Evolutionary conservation across 2,113 vertebrate genomes (phyloP).

Genomic region (Panthera uncia): DNA sequence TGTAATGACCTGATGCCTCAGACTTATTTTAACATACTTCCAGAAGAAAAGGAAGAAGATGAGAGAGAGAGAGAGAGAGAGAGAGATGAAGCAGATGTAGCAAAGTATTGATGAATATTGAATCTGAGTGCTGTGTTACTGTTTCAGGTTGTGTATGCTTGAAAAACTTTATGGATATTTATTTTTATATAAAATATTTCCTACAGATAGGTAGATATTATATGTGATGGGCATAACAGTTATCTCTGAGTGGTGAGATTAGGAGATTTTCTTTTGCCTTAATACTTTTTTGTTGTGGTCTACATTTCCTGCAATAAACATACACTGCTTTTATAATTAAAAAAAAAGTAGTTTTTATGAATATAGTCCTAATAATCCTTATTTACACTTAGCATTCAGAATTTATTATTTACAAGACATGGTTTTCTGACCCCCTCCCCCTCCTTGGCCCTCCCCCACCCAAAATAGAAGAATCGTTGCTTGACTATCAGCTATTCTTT

Average conservation of each 20-base stretch:
- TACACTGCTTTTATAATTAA: not conserved
- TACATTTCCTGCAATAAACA: not conserved
- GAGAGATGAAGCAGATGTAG: not conserved
- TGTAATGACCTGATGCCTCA: not conserved
- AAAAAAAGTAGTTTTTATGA: not conserved
- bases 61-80: not conserved
- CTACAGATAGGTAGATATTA: not conserved
- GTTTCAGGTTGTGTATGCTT: not conserved
- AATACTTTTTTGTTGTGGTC: not conserved
- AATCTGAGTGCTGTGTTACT: not conserved
- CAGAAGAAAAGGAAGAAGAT: not conserved
- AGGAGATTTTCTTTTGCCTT: not conserved
- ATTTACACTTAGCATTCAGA: not conserved
- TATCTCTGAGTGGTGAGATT: not conserved
- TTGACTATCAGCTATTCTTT: not conserved
- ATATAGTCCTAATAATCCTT: not conserved
- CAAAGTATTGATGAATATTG: not conserved
- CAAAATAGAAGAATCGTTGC: not conserved
- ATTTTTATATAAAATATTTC: not conserved
- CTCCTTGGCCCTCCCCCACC: too few relatives aligned
- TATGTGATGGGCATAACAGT: not conserved
- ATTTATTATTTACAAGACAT: not conserved
- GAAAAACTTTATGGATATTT: not conserved
- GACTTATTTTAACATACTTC: not conserved
- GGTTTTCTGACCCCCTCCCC: not conserved